Evolutionary conservation across 1,140 invertebrate genomes (phyloP), one percentile per base, ranked within the genome.

Genomic region (Melitaea cinxia): DNA sequence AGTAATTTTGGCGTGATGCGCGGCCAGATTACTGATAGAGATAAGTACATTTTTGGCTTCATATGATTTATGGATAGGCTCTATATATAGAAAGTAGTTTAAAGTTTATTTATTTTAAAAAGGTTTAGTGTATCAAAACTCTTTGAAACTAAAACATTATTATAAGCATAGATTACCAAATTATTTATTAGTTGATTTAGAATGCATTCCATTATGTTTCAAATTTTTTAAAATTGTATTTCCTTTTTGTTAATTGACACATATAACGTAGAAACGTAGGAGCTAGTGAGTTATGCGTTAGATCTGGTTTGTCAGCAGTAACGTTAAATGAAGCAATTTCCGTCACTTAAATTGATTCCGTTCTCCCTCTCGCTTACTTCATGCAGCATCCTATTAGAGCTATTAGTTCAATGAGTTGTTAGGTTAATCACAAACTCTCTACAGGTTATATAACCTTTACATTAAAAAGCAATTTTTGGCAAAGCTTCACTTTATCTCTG

Each of bases 271-370:
- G 30, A 33, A 33, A 33, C 30, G 30, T 10, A 33, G 30, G 30
- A 4, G 4, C 3, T 21, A 47, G 10, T 7, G 7, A 23, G 14
- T 28, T 69, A 72, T 58, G 62, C 69, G 56, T 73, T 56, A 65
- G 68, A 47, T 63, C 56, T 59, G 71, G 75, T 83, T 80, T 68
- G 76, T 78, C 70, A 72, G 68, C 53, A 74, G 69, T 69, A 70
- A 71, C 69, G 68, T 78, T 78, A 72, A 82, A 82, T 75, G 76
- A 83, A 83, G 75, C 73, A 85, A 80, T 82, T 82, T 85, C 76
- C 77, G 66, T 50, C 65, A 69, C 69, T 75, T 77, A 80, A 82
- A 82, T 78, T 76, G 72, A 80, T 73, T 80, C 72, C 71, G 64
- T 55, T 57, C 49, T 64, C 61, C 56, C 39, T 33, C 52, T 39